Evolutionary conservation across 2,113 vertebrate species (phyloP), one percentile per base, ranked within the genome.

Genomic region (Dolichallabes microphthalmus): DNA sequence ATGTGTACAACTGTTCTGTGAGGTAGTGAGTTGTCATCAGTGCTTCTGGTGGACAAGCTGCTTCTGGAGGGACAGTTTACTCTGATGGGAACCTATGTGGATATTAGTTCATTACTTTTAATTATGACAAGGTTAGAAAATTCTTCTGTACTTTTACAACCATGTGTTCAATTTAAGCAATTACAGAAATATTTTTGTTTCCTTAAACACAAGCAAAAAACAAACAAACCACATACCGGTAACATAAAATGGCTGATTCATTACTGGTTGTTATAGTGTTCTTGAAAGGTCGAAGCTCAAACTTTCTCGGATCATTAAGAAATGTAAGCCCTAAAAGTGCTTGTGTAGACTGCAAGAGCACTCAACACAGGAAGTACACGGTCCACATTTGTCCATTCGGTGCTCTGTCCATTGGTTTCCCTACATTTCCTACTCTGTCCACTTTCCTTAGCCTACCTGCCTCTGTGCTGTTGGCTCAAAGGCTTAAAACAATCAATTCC

Each of bases 11-110:
- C 92, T 89, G 87, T 89, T 91, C 84, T 92, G 92, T 94, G 94
- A 95, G 95, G 95, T 95, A 95, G 95, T 92, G 93, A 93, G 93
- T 94, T 93, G 93, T 92, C 92, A 91, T 94, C 94, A 94, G 95
- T 95, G 94, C 93, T 92, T 92, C 91, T 92, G 91, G 92, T 93
- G 90, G 89, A 92, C 90, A 91, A 90, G 88, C 84, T 88, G 80
- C 84, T 91, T 92, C 88, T 92, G 75, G 87, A 88, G 39, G 20
- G 6, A 79, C 52, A 17, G 39, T 87, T 86, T 90, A 85, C 90
- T 91, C 79, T 87, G 75, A 52, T 82, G 80, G 88, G 91, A 90
- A 87, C 90, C 90, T 92, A 84, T 52, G 53, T 52, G 63, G 84
- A 82, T 80, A 25, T n/a, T 80, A 25, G n/a, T 27, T 73, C 14